Evolutionary conservation across 2,888 invertebrate species (phyloP).

Genomic region (Thereva nobilitata): DNA sequence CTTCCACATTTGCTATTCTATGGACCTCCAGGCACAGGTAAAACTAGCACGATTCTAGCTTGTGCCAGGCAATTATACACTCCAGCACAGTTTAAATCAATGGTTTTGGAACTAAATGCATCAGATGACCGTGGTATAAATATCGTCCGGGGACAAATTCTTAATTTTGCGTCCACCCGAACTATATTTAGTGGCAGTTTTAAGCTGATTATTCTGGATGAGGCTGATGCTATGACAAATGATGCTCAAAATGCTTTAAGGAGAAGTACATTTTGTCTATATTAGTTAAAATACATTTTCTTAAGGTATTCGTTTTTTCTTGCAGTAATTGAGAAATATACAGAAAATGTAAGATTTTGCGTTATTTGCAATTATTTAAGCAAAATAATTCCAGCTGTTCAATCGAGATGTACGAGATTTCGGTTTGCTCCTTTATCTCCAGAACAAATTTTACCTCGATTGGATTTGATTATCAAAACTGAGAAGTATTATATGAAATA

Average conservation of each 20-base stretch:
- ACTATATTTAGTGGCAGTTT: conserved; percentile 93
- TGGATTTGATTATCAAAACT: conserved; percentile 79
- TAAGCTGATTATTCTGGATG: conserved; percentile 95
- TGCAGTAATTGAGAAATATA: conserved; percentile 96
- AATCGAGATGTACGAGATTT: conserved; percentile 96
- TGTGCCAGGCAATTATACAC: conserved; percentile 91
- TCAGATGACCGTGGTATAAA: conserved; percentile 98
- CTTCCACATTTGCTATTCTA: conserved; percentile 96
- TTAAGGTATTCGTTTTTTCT: not conserved
- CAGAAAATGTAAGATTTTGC: conserved; percentile 97
- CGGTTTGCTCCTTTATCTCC: conserved; percentile 88
- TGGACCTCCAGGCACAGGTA: conserved; percentile 98
- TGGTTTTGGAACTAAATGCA: conserved; percentile 94
- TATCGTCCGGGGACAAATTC: conserved; percentile 89
- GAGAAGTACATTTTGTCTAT: conserved; percentile 69
- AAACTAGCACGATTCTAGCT: conserved; percentile 96
- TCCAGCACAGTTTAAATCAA: conserved; percentile 86
- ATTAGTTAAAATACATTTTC: conserved; percentile 1
- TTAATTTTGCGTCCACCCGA: conserved; percentile 95
- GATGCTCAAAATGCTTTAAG: conserved; percentile 98
- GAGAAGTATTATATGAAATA: conserved; percentile 68
- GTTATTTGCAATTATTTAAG: conserved; percentile 98
- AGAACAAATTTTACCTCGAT: conserved; percentile 85
- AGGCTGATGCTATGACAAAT: conserved; percentile 99
- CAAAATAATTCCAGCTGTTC: conserved; percentile 97